phyloP scores from a whole-genome alignment of 2,888 invertebrate species.

The Trimorus sp. region DNA sequence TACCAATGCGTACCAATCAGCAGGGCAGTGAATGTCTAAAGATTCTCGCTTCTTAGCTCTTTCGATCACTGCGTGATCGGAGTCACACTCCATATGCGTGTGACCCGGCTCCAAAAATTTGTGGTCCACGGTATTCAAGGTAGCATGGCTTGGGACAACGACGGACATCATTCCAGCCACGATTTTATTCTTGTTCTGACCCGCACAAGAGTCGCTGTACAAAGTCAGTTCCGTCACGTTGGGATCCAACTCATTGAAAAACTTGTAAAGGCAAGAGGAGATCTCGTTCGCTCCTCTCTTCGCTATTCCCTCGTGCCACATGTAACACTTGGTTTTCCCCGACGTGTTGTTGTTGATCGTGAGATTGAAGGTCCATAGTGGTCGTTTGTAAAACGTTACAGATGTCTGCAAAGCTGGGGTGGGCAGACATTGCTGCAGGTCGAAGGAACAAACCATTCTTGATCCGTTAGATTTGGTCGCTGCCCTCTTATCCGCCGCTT shows the following conservation, averaged over 20 bases:
- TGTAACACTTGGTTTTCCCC: neutral
- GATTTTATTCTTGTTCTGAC: conserved; percentile 69
- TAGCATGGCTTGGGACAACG: conserved; percentile 29
- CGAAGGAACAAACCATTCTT: conserved; percentile 35
- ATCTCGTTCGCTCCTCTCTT: no score
- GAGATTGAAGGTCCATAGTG: conserved; percentile 69
- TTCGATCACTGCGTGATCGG: conserved; percentile 35
- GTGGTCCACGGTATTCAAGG: conserved; percentile 36
- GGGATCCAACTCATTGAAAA: conserved; percentile 45
- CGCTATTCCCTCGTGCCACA: conserved; percentile 1
- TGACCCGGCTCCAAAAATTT: conserved; percentile 46
- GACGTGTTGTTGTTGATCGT: neutral
- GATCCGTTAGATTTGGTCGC: conserved; percentile 23
- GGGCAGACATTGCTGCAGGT: conserved; percentile 69
- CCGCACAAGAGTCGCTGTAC: conserved; percentile 59
- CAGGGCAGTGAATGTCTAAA: neutral
- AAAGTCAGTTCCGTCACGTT: conserved; percentile 47
- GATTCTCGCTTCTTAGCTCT: neutral
- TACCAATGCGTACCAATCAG: conserved; percentile 35
- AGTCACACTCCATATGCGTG: conserved; percentile 48
- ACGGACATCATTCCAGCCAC: conserved; percentile 66
- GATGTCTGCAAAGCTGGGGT: conserved; percentile 69
- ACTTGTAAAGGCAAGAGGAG: conserved; percentile 65
- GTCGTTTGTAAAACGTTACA: conserved; percentile 72
- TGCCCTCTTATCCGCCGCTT: conserved; percentile 31